Percentiles rank a stretch among this genome's conserved stretches.
Evolutionary conservation across 2,113 vertebrate genomes (phyloP).

Genomic region (Aythya baeri): DNA sequence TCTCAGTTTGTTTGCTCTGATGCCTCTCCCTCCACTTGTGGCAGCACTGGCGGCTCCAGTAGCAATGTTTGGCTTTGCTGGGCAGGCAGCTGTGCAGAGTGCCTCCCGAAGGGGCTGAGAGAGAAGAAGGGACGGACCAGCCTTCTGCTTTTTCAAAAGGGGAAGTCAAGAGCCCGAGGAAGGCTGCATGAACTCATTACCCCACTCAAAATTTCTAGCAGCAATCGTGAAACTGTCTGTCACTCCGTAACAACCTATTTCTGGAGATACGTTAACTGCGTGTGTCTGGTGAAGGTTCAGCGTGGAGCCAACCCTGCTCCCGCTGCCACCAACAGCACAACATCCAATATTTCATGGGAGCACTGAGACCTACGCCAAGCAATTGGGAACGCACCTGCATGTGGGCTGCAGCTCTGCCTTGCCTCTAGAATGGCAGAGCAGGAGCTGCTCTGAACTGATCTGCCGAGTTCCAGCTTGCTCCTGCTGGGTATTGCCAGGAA

Average conservation of each 20-base stretch:
- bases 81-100: background rate
- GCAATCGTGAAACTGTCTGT: rapidly evolving
- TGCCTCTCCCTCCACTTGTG: background rate
- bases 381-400: background rate
- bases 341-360: rapidly evolving
- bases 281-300: rapidly evolving
- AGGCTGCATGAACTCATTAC: background rate
- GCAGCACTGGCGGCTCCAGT: rapidly evolving
- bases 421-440: background rate
- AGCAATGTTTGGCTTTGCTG: rapidly evolving
- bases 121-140: background rate
- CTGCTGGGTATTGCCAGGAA: background rate
- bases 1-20: background rate
- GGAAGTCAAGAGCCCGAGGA: background rate
- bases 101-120: background rate
- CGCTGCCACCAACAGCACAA: background rate
- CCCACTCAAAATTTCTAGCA: background rate
- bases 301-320: background rate
- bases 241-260: background rate
- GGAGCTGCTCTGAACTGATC: background rate
- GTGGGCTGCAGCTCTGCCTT: rapidly evolving
- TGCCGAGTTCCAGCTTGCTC: background rate
- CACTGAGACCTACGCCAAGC: background rate
- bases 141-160: background rate
- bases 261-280: background rate